Percentiles rank a stretch among this genome's conserved stretches.
Conservation (phyloP, 2,113 vertebrate species). For the Sinocyclocheilus rhinocerous region DNA sequence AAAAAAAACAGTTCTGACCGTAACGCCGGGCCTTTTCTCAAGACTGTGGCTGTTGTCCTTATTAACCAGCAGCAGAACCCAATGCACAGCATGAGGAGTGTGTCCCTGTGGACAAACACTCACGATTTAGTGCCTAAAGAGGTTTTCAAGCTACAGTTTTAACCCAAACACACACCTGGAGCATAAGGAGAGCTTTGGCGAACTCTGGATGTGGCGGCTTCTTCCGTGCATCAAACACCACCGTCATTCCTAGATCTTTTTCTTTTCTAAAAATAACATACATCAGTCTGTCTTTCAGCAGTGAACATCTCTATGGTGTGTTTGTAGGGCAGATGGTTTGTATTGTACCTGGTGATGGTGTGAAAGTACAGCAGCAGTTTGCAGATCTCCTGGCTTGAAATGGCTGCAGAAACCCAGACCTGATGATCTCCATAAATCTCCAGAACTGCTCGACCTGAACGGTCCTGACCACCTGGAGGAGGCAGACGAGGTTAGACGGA, state of each 20-base stretch:
- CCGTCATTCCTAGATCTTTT: conserved; percentile 74
- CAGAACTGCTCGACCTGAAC: conserved; percentile 79
- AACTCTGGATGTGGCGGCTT: conserved; percentile 71
- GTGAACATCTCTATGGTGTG: background rate
- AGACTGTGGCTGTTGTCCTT: conserved; percentile 74
- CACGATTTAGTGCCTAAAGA: conserved; percentile 10
- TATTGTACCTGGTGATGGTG: conserved; percentile 81
- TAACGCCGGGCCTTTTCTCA: conserved; percentile 75
- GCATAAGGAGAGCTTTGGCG: conserved; percentile 76
- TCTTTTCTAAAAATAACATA: conserved; percentile 72
- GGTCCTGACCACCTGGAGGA: conserved; percentile 83
- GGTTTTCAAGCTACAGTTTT: background rate
- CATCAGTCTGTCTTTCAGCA: background rate
- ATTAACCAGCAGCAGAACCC: conserved; percentile 80
- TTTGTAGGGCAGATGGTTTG: background rate
- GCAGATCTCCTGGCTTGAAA: conserved; percentile 76
- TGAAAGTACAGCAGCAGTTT: conserved; percentile 82
- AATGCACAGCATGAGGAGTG: conserved; percentile 68
- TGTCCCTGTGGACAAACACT: conserved; percentile 64
- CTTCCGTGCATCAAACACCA: conserved; percentile 85
- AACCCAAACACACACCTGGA: conserved; percentile 75
- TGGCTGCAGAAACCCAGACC: conserved; percentile 76
- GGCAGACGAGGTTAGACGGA: background rate
- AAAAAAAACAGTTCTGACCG: conserved; percentile 73
- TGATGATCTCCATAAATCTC: conserved; percentile 80